Evolutionary conservation across 2,113 vertebrate genomes (phyloP).

Genomic region (Entomyzon cyanotis): DNA sequence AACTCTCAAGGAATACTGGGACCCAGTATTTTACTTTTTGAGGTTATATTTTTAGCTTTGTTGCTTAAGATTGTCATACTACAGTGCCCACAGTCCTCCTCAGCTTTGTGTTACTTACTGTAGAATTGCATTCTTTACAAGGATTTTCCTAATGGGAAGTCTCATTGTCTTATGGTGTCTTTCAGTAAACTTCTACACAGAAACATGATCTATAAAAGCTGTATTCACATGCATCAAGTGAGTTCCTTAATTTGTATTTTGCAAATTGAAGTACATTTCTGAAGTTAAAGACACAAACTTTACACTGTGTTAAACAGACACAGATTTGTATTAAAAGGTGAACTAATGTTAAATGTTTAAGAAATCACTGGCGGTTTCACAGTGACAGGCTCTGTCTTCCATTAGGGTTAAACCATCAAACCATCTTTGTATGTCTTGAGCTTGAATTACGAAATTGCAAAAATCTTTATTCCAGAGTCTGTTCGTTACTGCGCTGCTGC

Average conservation of each 20-base stretch:
- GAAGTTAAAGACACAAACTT: neutral
- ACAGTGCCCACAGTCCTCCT: neutral
- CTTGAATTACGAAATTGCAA: conserved; percentile 58
- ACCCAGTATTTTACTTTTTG: neutral
- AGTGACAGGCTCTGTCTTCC: conserved; percentile 19
- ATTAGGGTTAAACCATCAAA: conserved; percentile 48
- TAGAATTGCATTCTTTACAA: neutral
- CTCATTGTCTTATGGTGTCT: neutral
- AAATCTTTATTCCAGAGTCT: conserved; percentile 60
- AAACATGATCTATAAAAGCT: neutral
- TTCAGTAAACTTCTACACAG: neutral
- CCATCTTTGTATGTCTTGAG: conserved; percentile 52
- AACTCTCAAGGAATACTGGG: neutral
- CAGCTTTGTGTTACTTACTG: neutral
- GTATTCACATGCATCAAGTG: neutral
- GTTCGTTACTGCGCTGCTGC: conserved; percentile 42
- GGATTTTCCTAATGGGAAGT: neutral
- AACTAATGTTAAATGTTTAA: neutral
- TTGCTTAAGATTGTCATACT: neutral
- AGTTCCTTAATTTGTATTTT: neutral
- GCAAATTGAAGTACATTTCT: neutral
- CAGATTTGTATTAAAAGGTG: neutral
- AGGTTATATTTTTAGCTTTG: neutral
- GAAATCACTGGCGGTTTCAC: conserved; percentile 64
- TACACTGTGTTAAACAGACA: neutral